Evolutionary conservation across 2,113 vertebrate species (phyloP).

Genomic region (Fulmarus glacialis): DNA sequence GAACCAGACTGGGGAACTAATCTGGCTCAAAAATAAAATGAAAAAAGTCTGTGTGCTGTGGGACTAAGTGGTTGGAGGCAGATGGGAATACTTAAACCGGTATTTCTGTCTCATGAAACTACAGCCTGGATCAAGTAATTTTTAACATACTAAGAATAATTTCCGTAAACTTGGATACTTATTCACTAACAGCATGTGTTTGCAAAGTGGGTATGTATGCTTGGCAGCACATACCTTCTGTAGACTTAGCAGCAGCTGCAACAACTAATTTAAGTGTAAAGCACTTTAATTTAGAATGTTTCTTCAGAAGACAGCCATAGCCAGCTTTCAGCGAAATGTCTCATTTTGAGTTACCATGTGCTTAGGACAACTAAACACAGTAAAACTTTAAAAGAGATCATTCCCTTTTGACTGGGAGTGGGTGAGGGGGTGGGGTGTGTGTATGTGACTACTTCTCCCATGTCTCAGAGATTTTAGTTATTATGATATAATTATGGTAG

Average conservation of each 20-base stretch:
- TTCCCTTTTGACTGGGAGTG: neutral
- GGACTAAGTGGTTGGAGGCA: neutral
- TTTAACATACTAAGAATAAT: neutral
- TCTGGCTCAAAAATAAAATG: neutral
- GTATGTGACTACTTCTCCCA: neutral
- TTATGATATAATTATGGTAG: neutral
- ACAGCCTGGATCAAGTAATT: neutral
- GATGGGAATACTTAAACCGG: neutral
- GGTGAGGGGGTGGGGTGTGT: neutral
- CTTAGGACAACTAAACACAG: neutral
- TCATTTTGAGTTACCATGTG: neutral
- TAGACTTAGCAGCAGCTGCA: neutral
- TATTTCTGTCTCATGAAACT: constrained; percentile 2
- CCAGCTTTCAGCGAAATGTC: neutral
- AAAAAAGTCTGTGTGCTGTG: neutral
- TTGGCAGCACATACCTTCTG: constrained; percentile 1
- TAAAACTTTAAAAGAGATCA: neutral
- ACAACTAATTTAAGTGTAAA: constrained; percentile 27
- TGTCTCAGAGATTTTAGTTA: neutral
- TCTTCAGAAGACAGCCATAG: neutral
- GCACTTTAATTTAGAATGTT: constrained; percentile 3
- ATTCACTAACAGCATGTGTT: neutral
- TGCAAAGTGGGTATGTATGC: neutral
- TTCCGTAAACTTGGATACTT: neutral
- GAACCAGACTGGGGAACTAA: neutral